Conservation (phyloP, 2,888 invertebrate genomes). For the Ophion obscuratus region DNA sequence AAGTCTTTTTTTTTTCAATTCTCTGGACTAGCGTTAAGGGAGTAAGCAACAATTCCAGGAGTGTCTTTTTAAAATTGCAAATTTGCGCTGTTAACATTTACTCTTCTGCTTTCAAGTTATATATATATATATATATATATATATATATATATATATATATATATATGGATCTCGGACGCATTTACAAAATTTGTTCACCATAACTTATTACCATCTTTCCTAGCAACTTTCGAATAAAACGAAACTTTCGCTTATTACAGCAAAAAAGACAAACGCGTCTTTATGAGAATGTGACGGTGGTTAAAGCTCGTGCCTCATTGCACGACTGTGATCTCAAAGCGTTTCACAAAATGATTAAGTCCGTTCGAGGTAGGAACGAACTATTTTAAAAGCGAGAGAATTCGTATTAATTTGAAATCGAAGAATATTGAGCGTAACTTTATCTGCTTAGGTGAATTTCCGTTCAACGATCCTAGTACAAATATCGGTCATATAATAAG, state of each 20-base stretch:
- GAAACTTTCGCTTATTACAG: constrained; percentile 75
- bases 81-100: no score
- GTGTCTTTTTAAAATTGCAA: no score
- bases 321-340: constrained; percentile 92
- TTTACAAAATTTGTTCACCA: neutral
- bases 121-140: no score
- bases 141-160: neutral
- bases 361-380: constrained; percentile 89
- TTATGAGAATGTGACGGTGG: constrained; percentile 89
- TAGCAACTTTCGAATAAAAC: neutral
- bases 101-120: no score
- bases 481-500: constrained; percentile 96
- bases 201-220: neutral
- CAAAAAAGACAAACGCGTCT: constrained; percentile 87
- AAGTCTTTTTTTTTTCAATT: no score
- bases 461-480: constrained; percentile 89
- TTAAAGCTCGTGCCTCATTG: constrained; percentile 87
- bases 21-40: no score
- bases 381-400: neutral
- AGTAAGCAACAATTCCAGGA: no score
- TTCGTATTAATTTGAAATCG: constrained; percentile 4
- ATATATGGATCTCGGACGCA: neutral
- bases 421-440: constrained; percentile 12
- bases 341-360: constrained; percentile 93
- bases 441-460: constrained; percentile 87